phyloP scores from a whole-genome alignment of 2,888 invertebrate genomes.

The Thera britannica region DNA sequence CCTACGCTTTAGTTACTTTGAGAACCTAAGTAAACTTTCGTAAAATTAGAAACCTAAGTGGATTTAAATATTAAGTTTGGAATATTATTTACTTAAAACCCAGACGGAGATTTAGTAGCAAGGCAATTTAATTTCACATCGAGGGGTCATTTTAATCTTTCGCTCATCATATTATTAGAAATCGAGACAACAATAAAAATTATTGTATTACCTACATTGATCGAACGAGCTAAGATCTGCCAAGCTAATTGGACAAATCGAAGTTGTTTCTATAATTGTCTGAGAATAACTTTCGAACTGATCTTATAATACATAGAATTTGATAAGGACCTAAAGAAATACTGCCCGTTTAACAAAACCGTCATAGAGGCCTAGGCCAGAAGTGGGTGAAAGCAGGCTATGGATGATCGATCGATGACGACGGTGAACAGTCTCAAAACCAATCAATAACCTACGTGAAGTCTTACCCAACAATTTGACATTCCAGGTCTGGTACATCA shows the following conservation, averaged over 20 bases:
- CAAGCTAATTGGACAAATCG: no score
- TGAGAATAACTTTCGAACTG: no score
- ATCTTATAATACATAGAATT: neutral
- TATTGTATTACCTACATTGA: no score
- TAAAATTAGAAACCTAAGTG: constrained; percentile 8
- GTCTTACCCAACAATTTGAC: constrained; percentile 4
- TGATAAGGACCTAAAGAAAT: neutral
- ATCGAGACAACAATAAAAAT: neutral
- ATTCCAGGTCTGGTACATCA: constrained; percentile 90
- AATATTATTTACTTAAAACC: neutral
- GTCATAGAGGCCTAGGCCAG: no score
- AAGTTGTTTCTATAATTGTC: no score
- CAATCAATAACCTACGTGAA: neutral
- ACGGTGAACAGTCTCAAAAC: neutral
- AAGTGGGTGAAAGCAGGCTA: no score
- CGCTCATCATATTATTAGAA: neutral
- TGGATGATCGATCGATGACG: neutral
- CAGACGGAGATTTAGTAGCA: neutral
- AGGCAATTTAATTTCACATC: neutral
- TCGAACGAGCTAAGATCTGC: no score
- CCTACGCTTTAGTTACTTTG: constrained; percentile 13
- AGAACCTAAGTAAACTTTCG: constrained; percentile 22
- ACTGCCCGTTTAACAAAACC: no score
- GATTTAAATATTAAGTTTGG: neutral
- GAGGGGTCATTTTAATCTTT: neutral